Evolutionary conservation across 1,140 invertebrate genomes (phyloP).

Genomic region (Orchestia grillus): DNA sequence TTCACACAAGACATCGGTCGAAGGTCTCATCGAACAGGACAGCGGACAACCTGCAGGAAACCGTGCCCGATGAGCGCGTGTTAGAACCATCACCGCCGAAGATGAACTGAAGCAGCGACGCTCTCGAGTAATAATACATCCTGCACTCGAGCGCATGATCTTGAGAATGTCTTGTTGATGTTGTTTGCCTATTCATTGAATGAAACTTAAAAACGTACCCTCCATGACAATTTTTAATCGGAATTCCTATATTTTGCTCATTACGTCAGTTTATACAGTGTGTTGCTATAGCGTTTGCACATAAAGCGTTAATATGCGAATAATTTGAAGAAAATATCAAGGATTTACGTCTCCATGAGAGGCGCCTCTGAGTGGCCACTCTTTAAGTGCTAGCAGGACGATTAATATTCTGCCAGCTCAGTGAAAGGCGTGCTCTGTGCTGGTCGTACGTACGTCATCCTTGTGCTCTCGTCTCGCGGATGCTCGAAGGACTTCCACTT

Average conservation of each 20-base stretch:
- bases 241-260: neutral
- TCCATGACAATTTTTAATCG: neutral
- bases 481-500: neutral
- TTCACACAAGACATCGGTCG: neutral
- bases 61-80: neutral
- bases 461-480: neutral
- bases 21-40: neutral
- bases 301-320: neutral
- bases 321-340: neutral
- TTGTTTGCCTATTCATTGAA: neutral
- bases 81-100: neutral
- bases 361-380: neutral
- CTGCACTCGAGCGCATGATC: neutral
- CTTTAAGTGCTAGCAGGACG: neutral
- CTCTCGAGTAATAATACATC: neutral
- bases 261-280: neutral
- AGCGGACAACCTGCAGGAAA: neutral
- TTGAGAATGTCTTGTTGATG: neutral
- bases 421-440: neutral
- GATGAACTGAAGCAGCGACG: neutral
- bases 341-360: neutral
- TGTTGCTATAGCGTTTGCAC: neutral
- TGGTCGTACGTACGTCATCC: neutral
- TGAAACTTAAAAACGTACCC: neutral
- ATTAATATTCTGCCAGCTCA: neutral